Evolutionary conservation across 2,888 invertebrate genomes (phyloP).

Genomic region (Agrotis puta): DNA sequence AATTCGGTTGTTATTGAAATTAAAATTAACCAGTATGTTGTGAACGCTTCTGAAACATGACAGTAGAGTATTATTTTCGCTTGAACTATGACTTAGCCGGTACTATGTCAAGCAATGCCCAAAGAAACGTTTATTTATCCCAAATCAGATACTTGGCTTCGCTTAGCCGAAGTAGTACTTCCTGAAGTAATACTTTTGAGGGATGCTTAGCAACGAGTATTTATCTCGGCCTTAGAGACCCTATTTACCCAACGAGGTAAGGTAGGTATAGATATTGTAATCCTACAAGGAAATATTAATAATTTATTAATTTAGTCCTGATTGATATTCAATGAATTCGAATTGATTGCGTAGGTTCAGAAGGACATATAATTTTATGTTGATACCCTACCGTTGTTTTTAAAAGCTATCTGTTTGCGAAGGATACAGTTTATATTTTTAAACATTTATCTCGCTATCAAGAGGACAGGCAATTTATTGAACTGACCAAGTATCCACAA

Average conservation of each 20-base stretch:
- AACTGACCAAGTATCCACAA: neutral
- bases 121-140: too few relatives aligned
- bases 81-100: too few relatives aligned
- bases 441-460: constrained; percentile 30
- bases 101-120: too few relatives aligned
- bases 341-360: neutral
- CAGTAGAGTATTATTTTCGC: too few relatives aligned
- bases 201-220: too few relatives aligned
- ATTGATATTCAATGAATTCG: constrained; percentile 5
- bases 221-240: too few relatives aligned
- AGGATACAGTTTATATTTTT: constrained; percentile 41
- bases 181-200: too few relatives aligned
- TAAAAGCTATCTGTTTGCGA: constrained; percentile 13
- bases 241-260: neutral
- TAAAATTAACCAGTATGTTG: too few relatives aligned
- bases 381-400: neutral
- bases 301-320: neutral
- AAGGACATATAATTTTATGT: neutral
- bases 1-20: too few relatives aligned
- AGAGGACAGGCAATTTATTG: constrained; percentile 6
- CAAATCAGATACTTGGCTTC: too few relatives aligned
- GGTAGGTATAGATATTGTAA: neutral
- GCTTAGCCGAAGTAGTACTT: too few relatives aligned
- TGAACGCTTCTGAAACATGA: too few relatives aligned
- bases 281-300: neutral